Base-by-base conservation (phyloP, 1,140 invertebrate species). In the Pinna nobilis region DNA sequence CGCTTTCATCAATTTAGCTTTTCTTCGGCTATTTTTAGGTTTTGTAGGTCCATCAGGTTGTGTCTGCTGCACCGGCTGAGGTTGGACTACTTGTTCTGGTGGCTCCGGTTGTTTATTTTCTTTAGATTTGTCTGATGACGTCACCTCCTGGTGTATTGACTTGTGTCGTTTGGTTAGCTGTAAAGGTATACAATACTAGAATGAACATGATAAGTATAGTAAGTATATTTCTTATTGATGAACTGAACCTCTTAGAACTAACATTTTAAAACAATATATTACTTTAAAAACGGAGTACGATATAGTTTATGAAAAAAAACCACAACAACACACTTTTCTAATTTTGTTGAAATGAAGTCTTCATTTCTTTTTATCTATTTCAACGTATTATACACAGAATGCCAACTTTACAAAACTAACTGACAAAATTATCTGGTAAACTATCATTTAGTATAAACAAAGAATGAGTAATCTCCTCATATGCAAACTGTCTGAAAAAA, bases 121-220 rank as follows among this genome's bases (percentile, higher is more conserved):
- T 51, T 35, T 28, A 35, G 35, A 30, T 61, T 70, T 41, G 59
- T 61, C 35, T 61, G 15, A 13, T 59, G 68, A 41, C 32, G 33
- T 72, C 23, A 49, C 61, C 30, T 37, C n/a, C 18, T 20, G 30
- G 30, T 39, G 18, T 32, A 30, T 20, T 5, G 51, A n/a, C 47
- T 69, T 69, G n/a, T 47, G 66, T 47, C 66, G 35, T 44, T 69
- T 69, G 2, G 66, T 69, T 32, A 69, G 41, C 66, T 69, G 39
- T n/a, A 67, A 69, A 57, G 32, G 11, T n/a, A 35, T 15, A 35
- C 18, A 33, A 39, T 6, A 11, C 23, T 3, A 25, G 1, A 47
- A 47, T 47, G 15, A 20, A 47, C 15, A 20, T 47, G 41, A 13
- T 9, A 55, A 55, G 30, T 9, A 23, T 25, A 55, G 20, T 20